Evolutionary conservation across 2,113 vertebrate species (phyloP).

Genomic region (Pachycephala philippinensis): DNA sequence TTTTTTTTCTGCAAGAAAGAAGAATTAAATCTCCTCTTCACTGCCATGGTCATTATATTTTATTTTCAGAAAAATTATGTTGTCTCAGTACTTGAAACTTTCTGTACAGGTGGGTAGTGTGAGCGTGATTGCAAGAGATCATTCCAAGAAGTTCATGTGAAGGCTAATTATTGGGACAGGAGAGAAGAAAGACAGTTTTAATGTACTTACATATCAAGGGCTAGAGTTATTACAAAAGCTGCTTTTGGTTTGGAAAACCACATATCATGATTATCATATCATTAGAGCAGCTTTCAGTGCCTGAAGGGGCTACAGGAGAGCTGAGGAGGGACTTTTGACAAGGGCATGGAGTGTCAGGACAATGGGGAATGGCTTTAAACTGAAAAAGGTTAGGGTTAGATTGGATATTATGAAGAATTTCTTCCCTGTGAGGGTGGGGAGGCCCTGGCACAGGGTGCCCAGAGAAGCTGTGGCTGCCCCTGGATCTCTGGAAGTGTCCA

Average conservation of each 20-base stretch:
- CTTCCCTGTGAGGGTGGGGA: neutral
- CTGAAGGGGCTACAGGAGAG: neutral
- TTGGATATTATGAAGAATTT: neutral
- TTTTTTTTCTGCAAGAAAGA: slow-evolving; percentile 41
- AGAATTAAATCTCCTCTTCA: neutral
- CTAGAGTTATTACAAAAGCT: neutral
- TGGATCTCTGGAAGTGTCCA: neutral
- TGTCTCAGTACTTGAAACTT: neutral
- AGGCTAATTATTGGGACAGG: neutral
- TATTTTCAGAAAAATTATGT: slow-evolving; percentile 11
- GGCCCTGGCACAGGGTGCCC: neutral
- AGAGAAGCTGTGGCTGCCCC: neutral
- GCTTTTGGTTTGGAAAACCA: neutral
- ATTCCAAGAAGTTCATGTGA: neutral
- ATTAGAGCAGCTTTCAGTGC: neutral
- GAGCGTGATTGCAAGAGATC: neutral
- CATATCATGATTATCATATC: neutral
- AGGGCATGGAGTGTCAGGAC: neutral
- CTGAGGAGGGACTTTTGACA: neutral
- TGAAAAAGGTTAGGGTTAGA: neutral
- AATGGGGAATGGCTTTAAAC: neutral
- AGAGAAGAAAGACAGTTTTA: neutral
- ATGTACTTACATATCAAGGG: neutral
- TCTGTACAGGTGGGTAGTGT: neutral
- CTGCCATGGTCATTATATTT: neutral